Conservation (phyloP, 1,140 invertebrate genomes). For the Chrysomallon squamiferum region DNA sequence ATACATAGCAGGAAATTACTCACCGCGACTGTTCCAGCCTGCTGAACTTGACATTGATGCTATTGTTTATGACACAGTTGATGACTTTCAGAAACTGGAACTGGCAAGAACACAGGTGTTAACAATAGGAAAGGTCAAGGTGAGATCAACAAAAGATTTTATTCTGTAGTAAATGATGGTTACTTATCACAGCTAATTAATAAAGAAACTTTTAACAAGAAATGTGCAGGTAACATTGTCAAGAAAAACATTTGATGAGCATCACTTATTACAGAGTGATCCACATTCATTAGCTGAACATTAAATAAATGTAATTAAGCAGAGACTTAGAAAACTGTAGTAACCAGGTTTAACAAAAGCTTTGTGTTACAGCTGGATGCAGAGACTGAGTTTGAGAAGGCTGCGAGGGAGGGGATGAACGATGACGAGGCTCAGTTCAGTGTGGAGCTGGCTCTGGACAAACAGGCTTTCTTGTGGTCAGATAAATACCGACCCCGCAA, state of each 20-base stretch:
- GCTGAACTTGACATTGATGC: constrained; percentile 83
- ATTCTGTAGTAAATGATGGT: no score
- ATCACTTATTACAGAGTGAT: no score
- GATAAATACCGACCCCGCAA: constrained; percentile 98
- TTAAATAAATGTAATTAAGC: no score
- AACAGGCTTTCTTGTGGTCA: constrained; percentile 93
- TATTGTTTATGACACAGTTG: constrained; percentile 78
- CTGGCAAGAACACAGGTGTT: constrained; percentile 68
- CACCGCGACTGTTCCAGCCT: constrained; percentile 75
- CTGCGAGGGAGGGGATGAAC: constrained; percentile 82
- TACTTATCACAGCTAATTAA: no score
- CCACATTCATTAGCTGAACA: no score
- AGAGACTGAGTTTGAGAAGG: constrained; percentile 71
- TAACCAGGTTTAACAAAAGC: no score
- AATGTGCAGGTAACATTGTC: no score
- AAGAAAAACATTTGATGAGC: no score
- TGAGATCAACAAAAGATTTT: no score
- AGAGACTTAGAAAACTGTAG: no score
- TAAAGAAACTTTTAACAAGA: no score
- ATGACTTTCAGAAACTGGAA: constrained; percentile 79
- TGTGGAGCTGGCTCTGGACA: constrained; percentile 81
- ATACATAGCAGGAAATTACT: constrained; percentile 84
- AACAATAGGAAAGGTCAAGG: constrained; percentile 68
- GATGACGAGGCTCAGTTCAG: constrained; percentile 90
- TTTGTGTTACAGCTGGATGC: constrained; percentile 48